These are phyloP conservation scores for Drosophila pectinifera DNA, from an alignment of 1,140 invertebrate genomes.

Conservation along the genomic window DNA sequence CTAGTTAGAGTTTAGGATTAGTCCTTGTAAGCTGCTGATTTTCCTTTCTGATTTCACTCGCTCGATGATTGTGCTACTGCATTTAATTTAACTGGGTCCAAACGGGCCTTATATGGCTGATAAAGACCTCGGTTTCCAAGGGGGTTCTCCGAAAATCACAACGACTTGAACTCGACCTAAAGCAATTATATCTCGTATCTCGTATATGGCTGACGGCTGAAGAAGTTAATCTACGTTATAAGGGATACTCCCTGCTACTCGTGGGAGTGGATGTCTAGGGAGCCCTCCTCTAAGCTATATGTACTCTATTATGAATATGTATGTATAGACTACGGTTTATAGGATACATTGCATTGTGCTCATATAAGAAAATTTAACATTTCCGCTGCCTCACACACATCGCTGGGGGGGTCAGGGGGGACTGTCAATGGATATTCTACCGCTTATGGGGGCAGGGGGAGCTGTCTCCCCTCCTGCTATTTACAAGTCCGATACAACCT, in stretches of 20 bases:
- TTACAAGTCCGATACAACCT: constrained; percentile 75
- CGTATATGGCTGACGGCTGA: constrained; percentile 55
- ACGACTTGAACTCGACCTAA: constrained; percentile 65
- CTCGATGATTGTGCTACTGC: constrained; percentile 78
- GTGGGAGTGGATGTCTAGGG: constrained; percentile 14
- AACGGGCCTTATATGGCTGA: constrained; percentile 14
- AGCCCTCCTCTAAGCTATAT: constrained; percentile 35
- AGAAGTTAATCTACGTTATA: constrained; percentile 40
- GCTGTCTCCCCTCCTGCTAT: constrained; percentile 46
- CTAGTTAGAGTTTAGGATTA: constrained; percentile 45
- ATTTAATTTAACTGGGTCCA: constrained; percentile 52
- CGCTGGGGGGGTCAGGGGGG: neutral
- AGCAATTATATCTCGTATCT: constrained; percentile 61
- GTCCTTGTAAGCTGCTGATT: constrained; percentile 57
- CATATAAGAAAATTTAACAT: constrained; percentile 79
- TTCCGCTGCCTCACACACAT: constrained; percentile 52
- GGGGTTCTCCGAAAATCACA: constrained; percentile 65
- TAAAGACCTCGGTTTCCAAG: constrained; percentile 7
- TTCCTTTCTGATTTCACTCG: constrained; percentile 59
- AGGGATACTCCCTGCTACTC: constrained; percentile 30
- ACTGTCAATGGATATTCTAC: constrained; percentile 13
- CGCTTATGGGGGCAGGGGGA: neutral
- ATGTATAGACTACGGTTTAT: constrained; percentile 77
- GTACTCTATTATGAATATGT: constrained; percentile 53
- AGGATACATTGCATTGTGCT: constrained; percentile 84